Conservation (phyloP, 2,888 invertebrate species). For the Lobophora halterata region DNA sequence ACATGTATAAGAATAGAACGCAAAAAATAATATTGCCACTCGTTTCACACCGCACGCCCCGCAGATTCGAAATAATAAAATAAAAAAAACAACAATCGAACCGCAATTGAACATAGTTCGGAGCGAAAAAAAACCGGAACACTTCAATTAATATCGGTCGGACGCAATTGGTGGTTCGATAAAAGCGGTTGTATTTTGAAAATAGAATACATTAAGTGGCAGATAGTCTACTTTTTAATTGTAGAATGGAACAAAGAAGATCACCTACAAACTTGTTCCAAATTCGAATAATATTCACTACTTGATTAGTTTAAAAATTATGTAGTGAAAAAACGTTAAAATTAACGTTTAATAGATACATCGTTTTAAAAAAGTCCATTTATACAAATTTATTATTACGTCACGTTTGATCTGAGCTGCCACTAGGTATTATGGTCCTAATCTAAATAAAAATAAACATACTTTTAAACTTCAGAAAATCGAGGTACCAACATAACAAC, state of each 20-base stretch:
- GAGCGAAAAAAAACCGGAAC: conserved; percentile 51
- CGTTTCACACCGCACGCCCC: conserved; percentile 12
- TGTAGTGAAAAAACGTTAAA: no score
- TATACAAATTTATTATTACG: no score
- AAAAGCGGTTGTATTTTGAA: conserved; percentile 29
- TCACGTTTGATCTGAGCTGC: no score
- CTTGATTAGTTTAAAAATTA: no score
- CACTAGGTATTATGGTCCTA: no score
- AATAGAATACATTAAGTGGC: conserved; percentile 9
- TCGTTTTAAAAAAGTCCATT: no score
- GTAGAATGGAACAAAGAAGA: not conserved
- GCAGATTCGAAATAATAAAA: conserved; percentile 19
- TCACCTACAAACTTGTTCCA: no score
- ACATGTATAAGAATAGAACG: not conserved
- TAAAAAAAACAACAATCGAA: conserved; percentile 23
- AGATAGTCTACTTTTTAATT: conserved; percentile 6
- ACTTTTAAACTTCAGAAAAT: no score
- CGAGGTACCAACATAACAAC: no score
- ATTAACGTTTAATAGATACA: no score
- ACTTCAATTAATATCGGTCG: conserved; percentile 51
- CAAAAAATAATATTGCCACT: conserved; percentile 11
- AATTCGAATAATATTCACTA: no score
- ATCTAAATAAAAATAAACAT: no score
- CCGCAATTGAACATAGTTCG: conserved; percentile 26
- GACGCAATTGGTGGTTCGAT: conserved; percentile 44